Percentiles rank a stretch among this genome's conserved stretches.
phyloP scores from a whole-genome alignment of 2,888 invertebrate species.

The Tachina lurida region DNA sequence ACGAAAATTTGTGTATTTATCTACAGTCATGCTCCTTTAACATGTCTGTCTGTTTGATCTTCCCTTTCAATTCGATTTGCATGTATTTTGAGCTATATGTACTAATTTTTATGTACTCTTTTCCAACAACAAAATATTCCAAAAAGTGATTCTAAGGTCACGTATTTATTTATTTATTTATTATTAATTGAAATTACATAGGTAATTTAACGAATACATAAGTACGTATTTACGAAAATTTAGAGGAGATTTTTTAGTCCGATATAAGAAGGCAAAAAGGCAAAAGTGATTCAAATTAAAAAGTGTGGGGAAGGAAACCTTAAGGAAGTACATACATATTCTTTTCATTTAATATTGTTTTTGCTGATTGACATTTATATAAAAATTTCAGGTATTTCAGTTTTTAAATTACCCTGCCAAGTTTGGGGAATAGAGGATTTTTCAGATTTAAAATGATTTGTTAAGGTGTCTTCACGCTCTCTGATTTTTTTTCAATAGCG shows the following conservation, averaged over 20 bases:
- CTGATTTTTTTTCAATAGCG: too few species aligned
- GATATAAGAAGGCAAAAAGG: conserved; percentile 7
- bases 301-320: not conserved
- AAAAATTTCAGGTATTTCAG: too few species aligned
- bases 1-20: conserved; percentile 2
- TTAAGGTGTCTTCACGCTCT: too few species aligned
- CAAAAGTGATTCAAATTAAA: not conserved
- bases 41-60: not conserved
- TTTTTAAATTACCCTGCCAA: too few species aligned
- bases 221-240: not conserved
- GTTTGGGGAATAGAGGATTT: too few species aligned
- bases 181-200: conserved; percentile 39
- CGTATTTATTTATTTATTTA: conserved; percentile 24
- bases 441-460: too few species aligned
- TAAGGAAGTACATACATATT: not conserved
- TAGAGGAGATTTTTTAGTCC: not conserved
- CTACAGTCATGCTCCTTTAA: conserved; percentile 46
- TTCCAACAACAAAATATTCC: conserved; percentile 4
- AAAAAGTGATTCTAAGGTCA: conserved; percentile 48
- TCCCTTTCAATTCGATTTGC: conserved; percentile 18
- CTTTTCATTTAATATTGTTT: not conserved
- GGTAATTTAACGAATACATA: conserved; percentile 30
- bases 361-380: too few species aligned
- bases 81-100: not conserved
- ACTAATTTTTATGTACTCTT: conserved; percentile 15